Conservation (phyloP, 2,888 invertebrate species). For the Deilephila porcellus region DNA sequence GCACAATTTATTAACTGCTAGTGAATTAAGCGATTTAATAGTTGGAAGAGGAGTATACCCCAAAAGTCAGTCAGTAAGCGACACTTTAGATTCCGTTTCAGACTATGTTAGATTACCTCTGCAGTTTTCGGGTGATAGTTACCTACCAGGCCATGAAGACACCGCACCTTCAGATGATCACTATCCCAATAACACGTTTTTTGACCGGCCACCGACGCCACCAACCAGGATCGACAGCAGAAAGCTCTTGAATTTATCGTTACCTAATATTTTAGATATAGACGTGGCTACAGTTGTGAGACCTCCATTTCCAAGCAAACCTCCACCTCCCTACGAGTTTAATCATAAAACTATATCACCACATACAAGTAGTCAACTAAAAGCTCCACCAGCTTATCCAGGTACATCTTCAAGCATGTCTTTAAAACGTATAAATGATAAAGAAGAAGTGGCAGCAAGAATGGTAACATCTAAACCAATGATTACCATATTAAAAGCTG, state of each 20-base stretch:
- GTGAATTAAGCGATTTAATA: constrained; percentile 92
- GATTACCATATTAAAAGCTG: constrained; percentile 90
- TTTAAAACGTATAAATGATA: constrained; percentile 60
- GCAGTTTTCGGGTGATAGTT: constrained; percentile 84
- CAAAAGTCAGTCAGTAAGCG: constrained; percentile 90
- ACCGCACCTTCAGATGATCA: constrained; percentile 85
- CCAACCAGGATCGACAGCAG: constrained; percentile 89
- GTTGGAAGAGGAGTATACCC: constrained; percentile 92
- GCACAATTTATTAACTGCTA: constrained; percentile 91
- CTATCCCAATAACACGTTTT: constrained; percentile 78
- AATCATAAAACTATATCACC: constrained; percentile 85
- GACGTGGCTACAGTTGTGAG: constrained; percentile 56
- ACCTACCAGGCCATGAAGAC: constrained; percentile 85
- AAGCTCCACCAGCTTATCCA: constrained; percentile 89
- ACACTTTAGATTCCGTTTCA: constrained; percentile 94
- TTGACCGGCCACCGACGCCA: constrained; percentile 87
- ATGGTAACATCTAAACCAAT: constrained; percentile 91
- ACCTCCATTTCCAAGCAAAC: constrained; percentile 71
- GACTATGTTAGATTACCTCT: constrained; percentile 93
- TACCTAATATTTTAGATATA: constrained; percentile 78
- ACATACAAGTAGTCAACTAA: constrained; percentile 61
- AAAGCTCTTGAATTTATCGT: constrained; percentile 72
- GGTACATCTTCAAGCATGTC: constrained; percentile 58
- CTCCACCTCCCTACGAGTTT: constrained; percentile 89
- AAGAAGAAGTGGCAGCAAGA: constrained; percentile 89